Evolutionary conservation across 2,797 vertebrate genomes (phyloP).

Genomic region (Xenops minutus): DNA sequence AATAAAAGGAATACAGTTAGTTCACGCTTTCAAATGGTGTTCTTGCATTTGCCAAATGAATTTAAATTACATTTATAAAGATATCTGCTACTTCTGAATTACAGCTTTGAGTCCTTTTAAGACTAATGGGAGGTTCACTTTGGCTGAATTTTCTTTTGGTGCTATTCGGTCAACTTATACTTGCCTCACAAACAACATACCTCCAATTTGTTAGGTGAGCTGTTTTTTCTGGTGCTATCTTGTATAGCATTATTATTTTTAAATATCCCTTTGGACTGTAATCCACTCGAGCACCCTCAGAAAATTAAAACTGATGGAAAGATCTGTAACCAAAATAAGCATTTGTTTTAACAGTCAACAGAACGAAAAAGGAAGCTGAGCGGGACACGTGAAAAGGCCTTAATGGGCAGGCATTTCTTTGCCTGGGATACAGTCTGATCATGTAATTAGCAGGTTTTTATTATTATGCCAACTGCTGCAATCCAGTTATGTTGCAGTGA

Average conservation of each 20-base stretch:
- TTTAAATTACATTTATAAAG: constrained; percentile 54
- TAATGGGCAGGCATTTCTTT: neutral
- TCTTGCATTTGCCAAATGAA: constrained; percentile 51
- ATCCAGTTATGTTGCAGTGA: neutral
- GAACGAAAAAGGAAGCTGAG: neutral
- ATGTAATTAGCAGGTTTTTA: neutral
- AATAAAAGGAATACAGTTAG: constrained; percentile 53
- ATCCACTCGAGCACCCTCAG: neutral
- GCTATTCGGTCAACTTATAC: neutral
- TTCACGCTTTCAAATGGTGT: constrained; percentile 41
- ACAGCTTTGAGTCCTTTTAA: neutral
- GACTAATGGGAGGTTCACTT: neutral
- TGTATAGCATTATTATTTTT: neutral
- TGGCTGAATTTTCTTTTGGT: neutral
- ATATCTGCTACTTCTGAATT: neutral
- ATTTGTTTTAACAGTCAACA: neutral
- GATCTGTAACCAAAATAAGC: neutral
- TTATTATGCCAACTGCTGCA: neutral
- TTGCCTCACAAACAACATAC: neutral
- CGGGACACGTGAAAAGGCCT: neutral
- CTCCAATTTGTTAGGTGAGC: neutral
- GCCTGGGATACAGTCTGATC: neutral
- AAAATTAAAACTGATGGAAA: neutral
- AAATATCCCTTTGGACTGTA: neutral
- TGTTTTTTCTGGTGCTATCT: neutral